Percentiles rank a stretch among this genome's conserved stretches.
phyloP scores from a whole-genome alignment of 2,888 invertebrate species.

The Cremastinae sp. region DNA sequence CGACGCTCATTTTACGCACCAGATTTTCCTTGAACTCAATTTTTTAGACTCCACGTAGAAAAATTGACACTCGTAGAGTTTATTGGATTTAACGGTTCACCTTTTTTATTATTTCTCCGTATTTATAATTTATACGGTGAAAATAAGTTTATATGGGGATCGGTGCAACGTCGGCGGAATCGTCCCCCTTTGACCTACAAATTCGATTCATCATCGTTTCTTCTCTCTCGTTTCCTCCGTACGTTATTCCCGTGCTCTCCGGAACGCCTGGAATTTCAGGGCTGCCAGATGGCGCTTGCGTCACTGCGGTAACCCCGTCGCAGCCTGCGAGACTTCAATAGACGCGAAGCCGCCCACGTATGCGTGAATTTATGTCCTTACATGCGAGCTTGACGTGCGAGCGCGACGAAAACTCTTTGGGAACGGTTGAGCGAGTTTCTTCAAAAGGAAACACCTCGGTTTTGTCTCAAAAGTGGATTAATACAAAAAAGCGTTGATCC shows the following conservation, averaged over 20 bases:
- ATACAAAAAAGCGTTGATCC: conserved; percentile 24
- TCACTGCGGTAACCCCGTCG: conserved; percentile 59
- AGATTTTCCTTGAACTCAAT: too few relatives aligned
- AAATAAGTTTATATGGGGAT: conserved; percentile 19
- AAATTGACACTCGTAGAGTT: too few relatives aligned
- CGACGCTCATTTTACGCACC: too few relatives aligned
- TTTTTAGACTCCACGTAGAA: too few relatives aligned
- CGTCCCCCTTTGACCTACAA: conserved; percentile 66
- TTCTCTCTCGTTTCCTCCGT: conserved; percentile 39
- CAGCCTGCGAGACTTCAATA: conserved; percentile 15
- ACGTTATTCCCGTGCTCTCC: conserved; percentile 38
- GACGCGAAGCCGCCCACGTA: too few relatives aligned
- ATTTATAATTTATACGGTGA: neutral
- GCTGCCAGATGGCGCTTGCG: conserved; percentile 66
- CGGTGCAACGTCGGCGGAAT: conserved; percentile 22
- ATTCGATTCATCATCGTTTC: conserved; percentile 64
- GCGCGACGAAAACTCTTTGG: too few relatives aligned
- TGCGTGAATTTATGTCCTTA: neutral
- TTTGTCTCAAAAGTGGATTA: neutral
- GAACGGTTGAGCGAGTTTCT: neutral
- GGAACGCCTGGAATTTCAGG: conserved; percentile 43
- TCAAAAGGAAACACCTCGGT: neutral
- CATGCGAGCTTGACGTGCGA: neutral
- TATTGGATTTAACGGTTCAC: neutral
- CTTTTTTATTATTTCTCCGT: neutral